phyloP scores from a whole-genome alignment of 2,113 vertebrate species.

The Strigops habroptila region DNA sequence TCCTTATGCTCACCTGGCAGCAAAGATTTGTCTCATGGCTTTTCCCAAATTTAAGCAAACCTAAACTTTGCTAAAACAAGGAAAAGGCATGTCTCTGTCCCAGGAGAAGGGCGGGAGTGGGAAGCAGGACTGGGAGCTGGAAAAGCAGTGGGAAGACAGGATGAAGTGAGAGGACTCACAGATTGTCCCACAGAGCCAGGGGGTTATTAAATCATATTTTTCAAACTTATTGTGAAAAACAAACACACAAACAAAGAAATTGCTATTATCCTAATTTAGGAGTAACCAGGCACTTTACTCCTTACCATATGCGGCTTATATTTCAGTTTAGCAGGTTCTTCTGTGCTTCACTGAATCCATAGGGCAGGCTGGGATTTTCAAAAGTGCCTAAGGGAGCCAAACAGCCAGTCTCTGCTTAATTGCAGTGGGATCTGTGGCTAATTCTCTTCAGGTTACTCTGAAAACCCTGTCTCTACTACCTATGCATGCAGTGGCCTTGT shows the following conservation, averaged over 20 bases:
- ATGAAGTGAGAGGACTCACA: neutral
- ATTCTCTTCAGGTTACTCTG: neutral
- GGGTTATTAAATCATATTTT: neutral
- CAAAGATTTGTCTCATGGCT: neutral
- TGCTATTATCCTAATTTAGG: neutral
- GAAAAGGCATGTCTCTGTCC: neutral
- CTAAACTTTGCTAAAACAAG: neutral
- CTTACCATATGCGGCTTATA: rapidly evolving
- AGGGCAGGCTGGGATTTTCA: neutral
- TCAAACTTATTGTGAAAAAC: neutral
- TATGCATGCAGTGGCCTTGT: rapidly evolving
- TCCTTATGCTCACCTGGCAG: neutral
- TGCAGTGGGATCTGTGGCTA: neutral
- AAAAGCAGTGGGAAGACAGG: neutral
- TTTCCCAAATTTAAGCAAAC: neutral
- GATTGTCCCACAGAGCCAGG: neutral
- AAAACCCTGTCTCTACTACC: neutral
- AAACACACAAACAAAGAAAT: neutral
- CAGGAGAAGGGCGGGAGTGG: rapidly evolving
- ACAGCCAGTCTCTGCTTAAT: rapidly evolving
- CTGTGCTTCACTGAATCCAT: neutral
- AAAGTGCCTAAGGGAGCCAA: neutral
- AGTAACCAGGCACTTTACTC: neutral
- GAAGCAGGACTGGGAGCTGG: neutral
- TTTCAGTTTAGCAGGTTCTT: neutral